phyloP scores from a whole-genome alignment of 2,113 vertebrate species.

The Salvelinus namaycush region DNA sequence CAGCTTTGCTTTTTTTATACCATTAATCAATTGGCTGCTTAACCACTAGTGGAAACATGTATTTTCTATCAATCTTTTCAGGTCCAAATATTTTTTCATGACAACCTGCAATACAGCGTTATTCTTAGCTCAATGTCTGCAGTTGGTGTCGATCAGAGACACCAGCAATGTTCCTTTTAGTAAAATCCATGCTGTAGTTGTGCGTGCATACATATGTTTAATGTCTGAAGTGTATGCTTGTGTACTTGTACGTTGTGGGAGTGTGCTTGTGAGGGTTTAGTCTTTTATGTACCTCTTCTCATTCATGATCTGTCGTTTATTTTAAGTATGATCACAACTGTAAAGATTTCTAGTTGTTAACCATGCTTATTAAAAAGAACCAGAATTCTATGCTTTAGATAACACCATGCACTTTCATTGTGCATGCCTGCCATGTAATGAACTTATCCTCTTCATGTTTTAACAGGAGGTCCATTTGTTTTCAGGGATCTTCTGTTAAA shows the following conservation, averaged over 20 bases:
- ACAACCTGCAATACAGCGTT: constrained; percentile 25
- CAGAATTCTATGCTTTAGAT: constrained; percentile 38
- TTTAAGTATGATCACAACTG: constrained; percentile 41
- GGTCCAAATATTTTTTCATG: constrained; percentile 35
- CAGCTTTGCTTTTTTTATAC: constrained; percentile 36
- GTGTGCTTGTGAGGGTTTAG: constrained; percentile 4
- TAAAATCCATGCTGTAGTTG: constrained; percentile 5
- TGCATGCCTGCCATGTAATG: constrained; percentile 55
- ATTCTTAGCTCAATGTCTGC: constrained; percentile 26
- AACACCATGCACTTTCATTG: constrained; percentile 50
- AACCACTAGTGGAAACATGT: constrained; percentile 38
- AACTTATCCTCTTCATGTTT: constrained; percentile 48
- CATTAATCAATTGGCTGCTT: constrained; percentile 45
- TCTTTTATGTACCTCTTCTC: constrained; percentile 17
- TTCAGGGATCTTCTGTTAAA: constrained; percentile 55
- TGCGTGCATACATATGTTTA: background rate
- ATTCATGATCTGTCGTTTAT: constrained; percentile 22
- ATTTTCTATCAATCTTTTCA: constrained; percentile 39
- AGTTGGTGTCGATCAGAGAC: constrained; percentile 18
- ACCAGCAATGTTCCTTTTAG: constrained; percentile 15
- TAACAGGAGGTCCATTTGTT: constrained; percentile 52
- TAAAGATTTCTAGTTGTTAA: constrained; percentile 49
- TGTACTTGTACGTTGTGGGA: background rate
- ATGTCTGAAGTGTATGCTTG: constrained; percentile 7
- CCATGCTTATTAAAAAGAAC: constrained; percentile 31